A percentile compares a stretch with the other conserved stretches of the same genome.
Evolutionary conservation across 1,140 invertebrate genomes (phyloP).

Genomic region (Drosophila azteca): DNA sequence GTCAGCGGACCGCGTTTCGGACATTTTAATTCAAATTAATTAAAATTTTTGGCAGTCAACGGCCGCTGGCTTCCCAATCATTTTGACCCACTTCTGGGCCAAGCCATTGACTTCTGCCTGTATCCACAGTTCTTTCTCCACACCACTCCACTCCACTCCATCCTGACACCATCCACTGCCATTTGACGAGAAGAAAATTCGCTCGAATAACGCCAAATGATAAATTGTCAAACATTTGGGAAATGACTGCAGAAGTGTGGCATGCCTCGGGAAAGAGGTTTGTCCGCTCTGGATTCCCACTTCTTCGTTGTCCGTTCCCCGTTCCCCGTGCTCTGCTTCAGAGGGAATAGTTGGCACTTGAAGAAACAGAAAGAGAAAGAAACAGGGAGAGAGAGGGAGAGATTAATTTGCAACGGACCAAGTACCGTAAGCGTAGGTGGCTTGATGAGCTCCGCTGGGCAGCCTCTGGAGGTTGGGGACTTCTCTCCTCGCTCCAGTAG

Average conservation of each 20-base stretch:
- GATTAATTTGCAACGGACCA: conserved; percentile 70
- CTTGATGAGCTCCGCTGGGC: conserved; percentile 71
- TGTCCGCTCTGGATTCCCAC: conserved; percentile 34
- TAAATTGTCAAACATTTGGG: conserved; percentile 67
- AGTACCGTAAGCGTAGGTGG: conserved; percentile 78
- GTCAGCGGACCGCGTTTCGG: conserved; percentile 40
- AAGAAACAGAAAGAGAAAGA: neutral
- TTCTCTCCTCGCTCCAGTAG: conserved; percentile 56
- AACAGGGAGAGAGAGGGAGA: conserved; percentile 24
- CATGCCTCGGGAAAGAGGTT: conserved; percentile 35
- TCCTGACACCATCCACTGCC: conserved; percentile 8
- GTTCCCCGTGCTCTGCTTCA: conserved; percentile 7
- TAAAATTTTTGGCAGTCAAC: conserved; percentile 59
- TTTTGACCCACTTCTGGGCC: conserved; percentile 51
- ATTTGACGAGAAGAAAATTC: conserved; percentile 60
- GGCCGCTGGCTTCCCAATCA: conserved; percentile 44
- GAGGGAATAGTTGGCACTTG: neutral
- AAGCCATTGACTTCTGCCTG: conserved; percentile 59
- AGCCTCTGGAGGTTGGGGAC: conserved; percentile 24
- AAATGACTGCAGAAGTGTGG: conserved; percentile 73
- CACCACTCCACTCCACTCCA: conserved; percentile 10
- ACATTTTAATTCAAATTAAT: conserved; percentile 80
- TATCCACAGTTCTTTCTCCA: neutral
- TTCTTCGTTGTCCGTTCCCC: neutral
- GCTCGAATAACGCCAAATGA: conserved; percentile 51